These are phyloP conservation scores for Euschistus heros DNA, from an alignment of 1,140 invertebrate species.

Conservation along the genomic window DNA sequence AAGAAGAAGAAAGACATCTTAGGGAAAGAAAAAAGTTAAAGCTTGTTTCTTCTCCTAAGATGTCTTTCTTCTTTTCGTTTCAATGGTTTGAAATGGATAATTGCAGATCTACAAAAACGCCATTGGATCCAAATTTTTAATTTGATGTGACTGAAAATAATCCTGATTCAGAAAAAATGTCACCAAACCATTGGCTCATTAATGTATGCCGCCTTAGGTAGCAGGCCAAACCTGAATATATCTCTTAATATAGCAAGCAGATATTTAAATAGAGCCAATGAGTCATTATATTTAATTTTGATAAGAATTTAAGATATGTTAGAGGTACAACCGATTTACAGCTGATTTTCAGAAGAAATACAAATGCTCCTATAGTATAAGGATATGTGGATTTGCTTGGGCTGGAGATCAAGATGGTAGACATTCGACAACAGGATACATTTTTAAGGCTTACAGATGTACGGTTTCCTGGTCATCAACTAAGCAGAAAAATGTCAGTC, in stretches of 20 bases:
- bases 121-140: too few species aligned
- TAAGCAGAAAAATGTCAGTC: slow-evolving; percentile 27
- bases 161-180: too few species aligned
- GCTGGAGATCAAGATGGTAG: not conserved
- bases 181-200: too few species aligned
- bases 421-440: slow-evolving; percentile 29
- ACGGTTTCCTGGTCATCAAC: slow-evolving; percentile 27
- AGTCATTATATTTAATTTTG: not conserved
- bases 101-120: not conserved
- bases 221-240: not conserved
- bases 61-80: too few species aligned
- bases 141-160: not conserved
- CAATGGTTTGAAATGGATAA: not conserved
- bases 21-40: too few species aligned
- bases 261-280: not conserved
- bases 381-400: not conserved
- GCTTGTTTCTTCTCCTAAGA: too few species aligned
- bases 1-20: too few species aligned
- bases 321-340: not conserved
- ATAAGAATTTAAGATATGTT: not conserved
- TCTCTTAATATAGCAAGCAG: not conserved
- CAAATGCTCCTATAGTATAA: not conserved
- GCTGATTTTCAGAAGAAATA: not conserved
- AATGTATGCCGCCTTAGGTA: not conserved
- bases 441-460: slow-evolving; percentile 21